These are phyloP conservation scores for Acanthaster planci DNA, from an alignment of 35 echinoderm and acorn worm genomes.

Conservation along the genomic window DNA sequence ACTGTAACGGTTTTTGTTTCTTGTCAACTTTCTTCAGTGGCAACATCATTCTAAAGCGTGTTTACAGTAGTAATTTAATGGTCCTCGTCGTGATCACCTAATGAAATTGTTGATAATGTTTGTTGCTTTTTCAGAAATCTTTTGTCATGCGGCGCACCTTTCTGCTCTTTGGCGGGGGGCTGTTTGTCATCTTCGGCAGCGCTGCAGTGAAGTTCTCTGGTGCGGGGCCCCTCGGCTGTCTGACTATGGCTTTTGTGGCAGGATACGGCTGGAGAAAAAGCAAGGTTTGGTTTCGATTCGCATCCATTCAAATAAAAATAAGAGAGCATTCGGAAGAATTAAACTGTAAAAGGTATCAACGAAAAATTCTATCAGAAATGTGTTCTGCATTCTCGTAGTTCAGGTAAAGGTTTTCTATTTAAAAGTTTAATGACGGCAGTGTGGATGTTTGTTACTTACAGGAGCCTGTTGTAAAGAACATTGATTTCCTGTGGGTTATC, in stretches of 20 bases:
- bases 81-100: too few relatives aligned
- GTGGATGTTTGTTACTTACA: constrained; percentile 41
- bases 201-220: constrained; percentile 61
- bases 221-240: constrained; percentile 77
- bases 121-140: constrained; percentile 6
- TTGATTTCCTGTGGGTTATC: constrained; percentile 68
- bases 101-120: too few relatives aligned
- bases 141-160: constrained; percentile 36
- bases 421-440: too few relatives aligned
- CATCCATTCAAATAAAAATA: neutral
- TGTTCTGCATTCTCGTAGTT: too few relatives aligned
- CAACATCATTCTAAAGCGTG: too few relatives aligned
- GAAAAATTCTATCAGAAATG: too few relatives aligned
- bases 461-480: constrained; percentile 58
- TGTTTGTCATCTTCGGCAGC: constrained; percentile 88
- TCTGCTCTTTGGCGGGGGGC: constrained; percentile 63
- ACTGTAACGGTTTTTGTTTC: too few relatives aligned
- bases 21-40: too few relatives aligned
- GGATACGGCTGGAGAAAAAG: constrained; percentile 79
- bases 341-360: neutral
- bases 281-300: constrained; percentile 41
- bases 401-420: too few relatives aligned
- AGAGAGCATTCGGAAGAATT: neutral
- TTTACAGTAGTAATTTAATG: too few relatives aligned
- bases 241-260: constrained; percentile 88